Evolutionary conservation across 92 coral and sea anemone genomes (phyloP).

Genomic region (Meandrina meandrites): DNA sequence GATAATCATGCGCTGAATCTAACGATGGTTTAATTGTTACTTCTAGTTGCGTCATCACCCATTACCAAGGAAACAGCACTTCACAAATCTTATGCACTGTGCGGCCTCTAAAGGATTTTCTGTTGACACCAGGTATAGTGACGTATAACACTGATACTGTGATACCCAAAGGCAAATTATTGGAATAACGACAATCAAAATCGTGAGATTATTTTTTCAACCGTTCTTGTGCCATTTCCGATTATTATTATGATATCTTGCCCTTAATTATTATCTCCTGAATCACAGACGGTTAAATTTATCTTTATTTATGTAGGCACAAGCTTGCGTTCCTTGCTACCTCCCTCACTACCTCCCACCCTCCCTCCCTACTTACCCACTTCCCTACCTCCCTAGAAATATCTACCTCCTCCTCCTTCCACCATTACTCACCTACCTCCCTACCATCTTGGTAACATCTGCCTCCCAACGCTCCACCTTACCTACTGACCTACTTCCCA

Average conservation of each 20-base stretch:
- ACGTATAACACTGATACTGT: neutral
- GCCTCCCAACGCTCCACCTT: neutral
- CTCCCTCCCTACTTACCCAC: no score
- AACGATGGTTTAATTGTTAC: slow-evolving; percentile 2
- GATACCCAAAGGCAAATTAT: neutral
- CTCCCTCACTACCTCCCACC: no score
- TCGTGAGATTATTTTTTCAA: no score
- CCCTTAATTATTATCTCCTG: no score
- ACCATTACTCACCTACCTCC: neutral
- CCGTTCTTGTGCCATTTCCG: no score
- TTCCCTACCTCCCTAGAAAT: no score
- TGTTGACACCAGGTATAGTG: slow-evolving; percentile 72
- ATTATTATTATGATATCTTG: neutral
- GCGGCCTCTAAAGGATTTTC: slow-evolving; percentile 85
- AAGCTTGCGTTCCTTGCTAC: no score
- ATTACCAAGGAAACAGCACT: slow-evolving; percentile 82
- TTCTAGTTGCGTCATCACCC: slow-evolving; percentile 91
- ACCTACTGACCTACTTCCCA: neutral
- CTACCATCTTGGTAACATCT: neutral
- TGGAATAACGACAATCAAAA: neutral
- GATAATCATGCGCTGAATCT: neutral
- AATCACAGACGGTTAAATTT: no score
- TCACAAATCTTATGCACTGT: slow-evolving; percentile 78
- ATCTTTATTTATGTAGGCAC: no score
- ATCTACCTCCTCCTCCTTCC: no score